These are phyloP conservation scores for Gadopsis bispinosus DNA, from an alignment of 2,797 vertebrate genomes.

Conservation along the genomic window DNA sequence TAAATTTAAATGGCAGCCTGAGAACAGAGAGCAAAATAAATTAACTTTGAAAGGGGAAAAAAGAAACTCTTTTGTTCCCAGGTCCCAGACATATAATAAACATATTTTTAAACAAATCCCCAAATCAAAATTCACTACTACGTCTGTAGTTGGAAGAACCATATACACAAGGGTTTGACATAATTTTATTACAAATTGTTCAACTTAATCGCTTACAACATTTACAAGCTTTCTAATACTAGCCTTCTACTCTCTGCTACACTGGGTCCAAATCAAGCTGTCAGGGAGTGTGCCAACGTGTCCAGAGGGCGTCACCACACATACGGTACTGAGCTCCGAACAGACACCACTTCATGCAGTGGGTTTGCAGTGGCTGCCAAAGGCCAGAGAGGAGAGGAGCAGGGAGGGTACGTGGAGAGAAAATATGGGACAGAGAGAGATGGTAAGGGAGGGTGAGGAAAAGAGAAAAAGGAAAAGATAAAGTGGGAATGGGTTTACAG, in stretches of 20 bases:
- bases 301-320: slow-evolving; percentile 73
- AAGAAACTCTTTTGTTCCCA: no score
- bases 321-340: slow-evolving; percentile 63
- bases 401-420: slow-evolving; percentile 16
- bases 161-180: not conserved
- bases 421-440: slow-evolving; percentile 60
- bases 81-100: not conserved
- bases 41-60: not conserved
- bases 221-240: slow-evolving; percentile 36
- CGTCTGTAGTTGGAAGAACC: not conserved
- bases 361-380: slow-evolving; percentile 68
- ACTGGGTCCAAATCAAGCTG: slow-evolving; percentile 79
- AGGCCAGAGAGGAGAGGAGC: slow-evolving; percentile 58
- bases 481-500: slow-evolving; percentile 31
- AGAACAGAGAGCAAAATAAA: not conserved
- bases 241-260: slow-evolving; percentile 40
- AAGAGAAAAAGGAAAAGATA: slow-evolving; percentile 26
- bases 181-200: not conserved
- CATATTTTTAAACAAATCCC: not conserved
- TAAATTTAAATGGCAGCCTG: not conserved
- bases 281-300: slow-evolving; percentile 74
- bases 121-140: not conserved
- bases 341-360: slow-evolving; percentile 68
- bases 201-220: slow-evolving; percentile 10
- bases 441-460: slow-evolving; percentile 50